Evolutionary conservation across 2,797 vertebrate genomes (phyloP).

Genomic region (Spondyliosoma cantharus): DNA sequence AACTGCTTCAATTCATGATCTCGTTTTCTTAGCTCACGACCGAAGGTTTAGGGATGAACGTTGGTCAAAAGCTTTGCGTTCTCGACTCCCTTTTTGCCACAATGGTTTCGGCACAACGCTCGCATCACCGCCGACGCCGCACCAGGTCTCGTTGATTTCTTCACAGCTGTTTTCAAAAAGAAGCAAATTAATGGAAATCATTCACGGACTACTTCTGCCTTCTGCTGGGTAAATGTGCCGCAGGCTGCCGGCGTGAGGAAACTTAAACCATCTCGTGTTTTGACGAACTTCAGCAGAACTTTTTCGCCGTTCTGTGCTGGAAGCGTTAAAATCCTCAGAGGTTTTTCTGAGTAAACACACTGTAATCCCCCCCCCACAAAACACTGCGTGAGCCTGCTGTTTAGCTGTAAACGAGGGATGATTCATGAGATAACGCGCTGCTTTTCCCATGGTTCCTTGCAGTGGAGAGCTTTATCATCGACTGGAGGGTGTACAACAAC

Average conservation of each 20-base stretch:
- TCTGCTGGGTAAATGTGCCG: constrained; percentile 17
- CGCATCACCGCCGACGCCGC: too few relatives aligned
- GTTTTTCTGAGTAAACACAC: constrained; percentile 42
- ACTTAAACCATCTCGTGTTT: constrained; percentile 19
- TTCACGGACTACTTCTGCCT: background rate
- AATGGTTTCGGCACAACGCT: too few relatives aligned
- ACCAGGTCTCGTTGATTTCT: too few relatives aligned
- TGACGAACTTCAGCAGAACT: constrained; percentile 21
- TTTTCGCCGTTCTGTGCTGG: constrained; percentile 20
- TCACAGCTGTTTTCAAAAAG: background rate
- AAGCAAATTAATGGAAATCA: constrained; percentile 46
- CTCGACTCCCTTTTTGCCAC: too few relatives aligned
- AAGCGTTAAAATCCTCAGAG: constrained; percentile 30
- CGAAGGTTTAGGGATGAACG: too few relatives aligned
- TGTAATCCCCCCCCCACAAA: constrained; percentile 27
- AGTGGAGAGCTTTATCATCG: constrained; percentile 13
- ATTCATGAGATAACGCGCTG: constrained; percentile 37
- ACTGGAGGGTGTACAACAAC: constrained; percentile 24
- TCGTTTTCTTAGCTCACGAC: too few relatives aligned
- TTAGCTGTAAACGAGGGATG: constrained; percentile 45
- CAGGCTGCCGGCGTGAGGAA: background rate
- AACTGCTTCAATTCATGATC: too few relatives aligned
- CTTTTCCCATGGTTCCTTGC: constrained; percentile 14
- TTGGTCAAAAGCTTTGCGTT: too few relatives aligned
- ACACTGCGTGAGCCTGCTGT: constrained; percentile 15